These are phyloP conservation scores for Saccopteryx bilineata DNA, from an alignment of 2,113 vertebrate genomes.

Conservation along the genomic window DNA sequence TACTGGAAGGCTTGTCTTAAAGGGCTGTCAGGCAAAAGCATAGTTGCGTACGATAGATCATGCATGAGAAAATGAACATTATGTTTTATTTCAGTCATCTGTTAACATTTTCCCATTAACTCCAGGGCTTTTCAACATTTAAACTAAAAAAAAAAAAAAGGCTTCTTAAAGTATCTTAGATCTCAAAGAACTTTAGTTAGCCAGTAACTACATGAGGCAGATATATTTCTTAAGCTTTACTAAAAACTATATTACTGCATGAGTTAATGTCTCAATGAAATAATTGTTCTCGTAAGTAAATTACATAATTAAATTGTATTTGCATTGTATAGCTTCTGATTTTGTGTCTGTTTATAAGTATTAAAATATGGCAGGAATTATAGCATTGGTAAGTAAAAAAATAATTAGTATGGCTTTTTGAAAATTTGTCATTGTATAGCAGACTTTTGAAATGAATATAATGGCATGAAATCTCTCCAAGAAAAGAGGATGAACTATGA, in stretches of 20 bases:
- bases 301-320: constrained; percentile 47
- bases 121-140: background rate
- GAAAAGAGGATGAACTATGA: background rate
- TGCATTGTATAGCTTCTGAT: background rate
- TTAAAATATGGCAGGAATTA: constrained; percentile 21
- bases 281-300: constrained; percentile 53
- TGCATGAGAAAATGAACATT: constrained; percentile 18
- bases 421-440: constrained; percentile 12
- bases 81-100: constrained; percentile 63
- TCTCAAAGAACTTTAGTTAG: constrained; percentile 66
- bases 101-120: constrained; percentile 54
- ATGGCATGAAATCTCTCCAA: background rate
- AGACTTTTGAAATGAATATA: constrained; percentile 22
- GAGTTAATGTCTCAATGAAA: constrained; percentile 32
- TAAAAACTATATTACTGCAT: constrained; percentile 20
- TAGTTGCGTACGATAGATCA: background rate
- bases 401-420: background rate
- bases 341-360: constrained; percentile 22
- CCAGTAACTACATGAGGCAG: constrained; percentile 44
- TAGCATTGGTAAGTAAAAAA: background rate
- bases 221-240: constrained; percentile 42
- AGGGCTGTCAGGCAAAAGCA: background rate
- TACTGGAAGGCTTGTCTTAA: background rate
- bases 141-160: constrained; percentile 53
- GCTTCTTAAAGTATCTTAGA: constrained; percentile 23